Evolutionary conservation across 2,797 vertebrate genomes (phyloP).

Genomic region (Odontamblyopus lacepedii): DNA sequence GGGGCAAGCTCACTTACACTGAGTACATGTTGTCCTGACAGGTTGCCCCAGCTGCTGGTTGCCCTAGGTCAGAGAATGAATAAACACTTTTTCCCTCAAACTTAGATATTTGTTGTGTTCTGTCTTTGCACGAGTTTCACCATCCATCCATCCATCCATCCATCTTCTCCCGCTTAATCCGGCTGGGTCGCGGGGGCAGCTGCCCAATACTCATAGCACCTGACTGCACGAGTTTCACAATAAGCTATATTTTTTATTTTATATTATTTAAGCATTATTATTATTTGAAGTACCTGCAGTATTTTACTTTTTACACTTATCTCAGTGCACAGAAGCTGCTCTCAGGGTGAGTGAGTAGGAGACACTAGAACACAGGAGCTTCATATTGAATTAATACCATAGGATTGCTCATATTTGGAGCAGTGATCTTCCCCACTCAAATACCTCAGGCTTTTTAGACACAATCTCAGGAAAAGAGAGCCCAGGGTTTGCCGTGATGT

Average conservation of each 20-base stretch:
- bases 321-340: conserved; percentile 31
- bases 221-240: neutral
- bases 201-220: no score
- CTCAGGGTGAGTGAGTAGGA: conserved; percentile 48
- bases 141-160: no score
- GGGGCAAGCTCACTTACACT: no score
- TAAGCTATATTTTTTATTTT: neutral
- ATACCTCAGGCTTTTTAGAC: conserved; percentile 42
- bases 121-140: neutral
- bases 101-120: neutral
- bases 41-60: no score
- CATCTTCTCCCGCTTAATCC: no score
- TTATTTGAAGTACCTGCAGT: conserved; percentile 20
- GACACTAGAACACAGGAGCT: conserved; percentile 45
- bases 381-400: conserved; percentile 60
- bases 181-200: no score
- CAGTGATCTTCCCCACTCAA: conserved; percentile 36
- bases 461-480: conserved; percentile 56
- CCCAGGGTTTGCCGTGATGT: conserved; percentile 16
- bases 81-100: no score
- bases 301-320: conserved; percentile 31
- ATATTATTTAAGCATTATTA: conserved; percentile 20
- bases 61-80: no score
- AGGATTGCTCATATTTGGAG: conserved; percentile 49
- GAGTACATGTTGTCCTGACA: no score